Base-by-base conservation (phyloP, 2,888 invertebrate species). In the Anoplius nigerrimus region DNA sequence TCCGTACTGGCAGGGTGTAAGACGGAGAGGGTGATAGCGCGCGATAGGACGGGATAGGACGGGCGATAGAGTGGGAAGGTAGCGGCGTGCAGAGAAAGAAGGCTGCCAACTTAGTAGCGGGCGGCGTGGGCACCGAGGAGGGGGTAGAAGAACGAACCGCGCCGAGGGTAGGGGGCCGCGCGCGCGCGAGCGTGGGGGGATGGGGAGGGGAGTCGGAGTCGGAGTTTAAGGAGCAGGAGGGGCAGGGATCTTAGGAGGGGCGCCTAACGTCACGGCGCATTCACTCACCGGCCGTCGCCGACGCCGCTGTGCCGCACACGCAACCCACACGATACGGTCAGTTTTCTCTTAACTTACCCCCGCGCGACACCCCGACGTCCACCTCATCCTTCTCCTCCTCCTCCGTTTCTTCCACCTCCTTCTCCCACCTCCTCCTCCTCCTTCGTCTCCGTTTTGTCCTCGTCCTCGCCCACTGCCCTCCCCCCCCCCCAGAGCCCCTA, bases 211-310 rank as follows among this genome's bases (percentile, higher is more conserved):
- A 68, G 69, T 48, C 55, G 67, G 52, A 61, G 34, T 34, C 34
- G 34, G 61, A n/a, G 72, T 65, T 72, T 75, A 75, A 69, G 71
- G 70, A 72, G 74, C 66, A 62, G 66, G 80, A 74, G 78, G 79
- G 75, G 78, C 75, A 82, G 82, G 82, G 75, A 77, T 80, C 81
- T 82, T 79, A 82, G 84, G 87, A 85, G 86, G 87, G 88, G 87
- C 85, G 85, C 84, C 80, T 80, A 83, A 86, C 85, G 81, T 86
- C 84, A 84, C 85, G 79, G 84, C 79, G 80, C 79, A 88, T 87
- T 88, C 87, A 87, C 88, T 88, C 87, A 86, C 83, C 87, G 87
- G 85, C 86, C 86, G 87, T 86, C 85, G 85, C 82, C 86, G 88
- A 86, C 86, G 84, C 82, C 85, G 85, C 74, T 78, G 72, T 78